Evolutionary conservation across 1,140 invertebrate genomes (phyloP).

Genomic region (Caenorhabditis elegans): WBcel235 BX284605.5:5348001-5348500

Average conservation of each 20-base stretch:
- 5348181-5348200: slow-evolving; percentile 4
- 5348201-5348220: not conserved
- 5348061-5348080: not conserved
- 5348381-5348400: not conserved
- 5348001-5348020: not conserved
- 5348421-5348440: not conserved
- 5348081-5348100: not conserved
- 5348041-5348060: slow-evolving; percentile 7
- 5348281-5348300: not conserved
- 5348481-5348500: not conserved
- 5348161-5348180: not conserved
- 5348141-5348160: no score
- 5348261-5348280: not conserved
- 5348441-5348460: not conserved
- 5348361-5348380: not conserved
- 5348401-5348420: not conserved
- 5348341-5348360: not conserved
- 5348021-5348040: not conserved
- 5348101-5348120: not conserved
- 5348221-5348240: not conserved
- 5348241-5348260: not conserved
- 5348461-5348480: not conserved
- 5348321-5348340: not conserved
- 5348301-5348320: not conserved
- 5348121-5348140: not conserved